Base-by-base conservation (phyloP, 2,888 invertebrate genomes). In the Boloria euphrosyne region DNA sequence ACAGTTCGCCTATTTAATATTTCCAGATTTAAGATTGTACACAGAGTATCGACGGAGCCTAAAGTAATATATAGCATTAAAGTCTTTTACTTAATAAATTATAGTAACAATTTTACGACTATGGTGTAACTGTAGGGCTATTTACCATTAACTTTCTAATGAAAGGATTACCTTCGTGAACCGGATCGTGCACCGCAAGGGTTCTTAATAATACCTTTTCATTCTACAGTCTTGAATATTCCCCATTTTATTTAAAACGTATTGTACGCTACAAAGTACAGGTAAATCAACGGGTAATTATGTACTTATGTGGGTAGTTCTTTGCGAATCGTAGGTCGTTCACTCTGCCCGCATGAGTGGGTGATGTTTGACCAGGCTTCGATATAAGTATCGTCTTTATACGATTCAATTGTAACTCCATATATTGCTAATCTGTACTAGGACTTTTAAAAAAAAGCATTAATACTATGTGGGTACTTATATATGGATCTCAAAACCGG, bases 251-350 rank as follows among this genome's bases (percentile, higher is more conserved):
- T 14, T 65, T 38, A n/a, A 31, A 14, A 46, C 17, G 46, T 52
- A 54, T 27, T 31, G 16, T 44, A 57, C 38, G 52, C 47, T 62
- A 38, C 17, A 22, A 46, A 16, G 4, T 66, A 63, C 51, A 68
- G 69, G 67, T 70, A 71, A 68, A 71, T 67, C 60, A 64, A 65
- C 54, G 71, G 53, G 52, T 59, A 71, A 71, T 73, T 69, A 71
- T 68, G 67, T 67, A 61, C 63, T 68, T 62, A 74, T 69, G 71
- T 71, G 68, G 72, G 68, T 68, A 65, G 68, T 67, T 73, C 67
- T 85, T 82, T 78, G 83, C 82, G 74, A 87, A 87, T 83, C 71
- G 74, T 67, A 78, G 88, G 82, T 81, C 82, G 69, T 82, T 85
- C 74, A 75, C 81, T 82, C 71, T 73, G 70, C 81, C 83, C 78